phyloP scores from a whole-genome alignment of 1,140 invertebrate genomes.

The Drosophila arawakana region DNA sequence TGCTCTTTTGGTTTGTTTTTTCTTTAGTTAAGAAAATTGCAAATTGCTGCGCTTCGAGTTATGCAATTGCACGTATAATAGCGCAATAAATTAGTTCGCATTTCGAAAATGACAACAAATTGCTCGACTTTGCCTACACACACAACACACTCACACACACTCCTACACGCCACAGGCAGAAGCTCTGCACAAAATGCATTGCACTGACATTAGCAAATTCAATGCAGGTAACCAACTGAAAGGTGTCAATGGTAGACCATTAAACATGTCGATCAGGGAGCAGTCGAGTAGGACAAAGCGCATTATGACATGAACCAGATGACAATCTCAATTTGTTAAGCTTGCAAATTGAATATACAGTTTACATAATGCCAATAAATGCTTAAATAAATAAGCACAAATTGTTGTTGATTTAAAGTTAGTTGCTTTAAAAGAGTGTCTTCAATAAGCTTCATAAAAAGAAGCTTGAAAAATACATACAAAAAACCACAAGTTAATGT shows the following conservation, averaged over 20 bases:
- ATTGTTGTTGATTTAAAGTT: neutral
- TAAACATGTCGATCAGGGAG: slow-evolving; percentile 10
- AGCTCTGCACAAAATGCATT: slow-evolving; percentile 28
- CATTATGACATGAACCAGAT: slow-evolving; percentile 5
- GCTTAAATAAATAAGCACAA: slow-evolving; percentile 1
- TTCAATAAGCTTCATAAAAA: too few species aligned
- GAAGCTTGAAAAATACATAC: too few species aligned
- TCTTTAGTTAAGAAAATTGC: slow-evolving; percentile 43
- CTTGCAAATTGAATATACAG: slow-evolving; percentile 8
- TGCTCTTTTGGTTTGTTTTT: slow-evolving; percentile 33
- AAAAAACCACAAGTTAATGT: too few species aligned
- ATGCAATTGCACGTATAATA: slow-evolving; percentile 75
- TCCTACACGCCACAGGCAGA: slow-evolving; percentile 15
- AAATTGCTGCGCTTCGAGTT: slow-evolving; percentile 76
- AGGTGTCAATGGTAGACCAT: slow-evolving; percentile 45
- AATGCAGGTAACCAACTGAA: slow-evolving; percentile 28
- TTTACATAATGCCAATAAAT: slow-evolving; percentile 12
- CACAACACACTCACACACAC: slow-evolving; percentile 15
- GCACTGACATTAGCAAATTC: slow-evolving; percentile 40
- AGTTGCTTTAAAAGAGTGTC: too few species aligned
- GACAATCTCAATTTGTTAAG: slow-evolving; percentile 6
- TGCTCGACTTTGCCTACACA: slow-evolving; percentile 49
- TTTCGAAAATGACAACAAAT: slow-evolving; percentile 83
- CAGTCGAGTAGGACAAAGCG: slow-evolving; percentile 1
- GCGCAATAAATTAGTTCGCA: slow-evolving; percentile 80